A percentile compares a stretch with the other conserved stretches of the same genome.
These are phyloP conservation scores for Pygocentrus nattereri DNA, from an alignment of 2,797 vertebrate species.

Conservation along the genomic window DNA sequence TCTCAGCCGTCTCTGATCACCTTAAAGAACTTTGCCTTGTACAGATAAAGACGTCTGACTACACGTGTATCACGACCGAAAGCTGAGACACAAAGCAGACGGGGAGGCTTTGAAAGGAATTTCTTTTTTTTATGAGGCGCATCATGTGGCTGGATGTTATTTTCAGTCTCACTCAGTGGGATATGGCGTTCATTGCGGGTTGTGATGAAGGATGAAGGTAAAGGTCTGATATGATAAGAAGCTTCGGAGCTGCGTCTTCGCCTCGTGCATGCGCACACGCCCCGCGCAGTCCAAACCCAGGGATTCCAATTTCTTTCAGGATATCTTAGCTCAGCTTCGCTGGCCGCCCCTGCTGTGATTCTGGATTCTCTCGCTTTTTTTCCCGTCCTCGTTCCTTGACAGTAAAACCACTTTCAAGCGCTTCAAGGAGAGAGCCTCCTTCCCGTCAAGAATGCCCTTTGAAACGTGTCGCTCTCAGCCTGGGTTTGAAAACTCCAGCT, in stretches of 20 bases:
- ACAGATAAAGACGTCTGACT: constrained; percentile 39
- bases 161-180: constrained; percentile 54
- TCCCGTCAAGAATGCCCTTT: constrained; percentile 58
- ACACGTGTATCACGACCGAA: constrained; percentile 43
- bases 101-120: constrained; percentile 38
- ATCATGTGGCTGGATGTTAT: constrained; percentile 46
- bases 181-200: constrained; percentile 50
- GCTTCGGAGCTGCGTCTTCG: constrained; percentile 38
- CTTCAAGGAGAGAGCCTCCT: constrained; percentile 64
- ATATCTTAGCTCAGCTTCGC: constrained; percentile 63
- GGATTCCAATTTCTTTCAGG: constrained; percentile 68
- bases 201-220: constrained; percentile 52
- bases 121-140: constrained; percentile 35
- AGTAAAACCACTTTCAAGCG: constrained; percentile 59
- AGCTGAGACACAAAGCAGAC: constrained; percentile 43
- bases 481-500: constrained; percentile 50
- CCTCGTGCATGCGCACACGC: constrained; percentile 17
- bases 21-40: constrained; percentile 21
- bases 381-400: constrained; percentile 43
- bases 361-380: constrained; percentile 56
- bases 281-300: constrained; percentile 35
- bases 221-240: constrained; percentile 61
- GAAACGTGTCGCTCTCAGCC: constrained; percentile 43
- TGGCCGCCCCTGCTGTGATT: constrained; percentile 58
- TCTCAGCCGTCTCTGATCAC: constrained; percentile 39